Conservation (phyloP, 2,113 vertebrate genomes). For the Panthera tigris region DNA sequence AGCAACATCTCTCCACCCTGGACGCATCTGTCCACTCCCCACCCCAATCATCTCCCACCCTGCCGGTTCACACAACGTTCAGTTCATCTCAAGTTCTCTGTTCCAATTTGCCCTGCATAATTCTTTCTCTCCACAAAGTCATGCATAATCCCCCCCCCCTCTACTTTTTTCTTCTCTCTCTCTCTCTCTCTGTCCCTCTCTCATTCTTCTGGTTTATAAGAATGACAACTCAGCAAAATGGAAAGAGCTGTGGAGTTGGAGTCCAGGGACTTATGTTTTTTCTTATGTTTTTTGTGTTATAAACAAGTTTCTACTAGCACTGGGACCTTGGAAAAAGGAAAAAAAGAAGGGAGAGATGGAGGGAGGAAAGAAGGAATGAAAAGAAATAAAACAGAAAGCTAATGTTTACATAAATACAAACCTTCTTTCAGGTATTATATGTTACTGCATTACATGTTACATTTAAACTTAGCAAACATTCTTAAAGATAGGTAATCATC, state of each 20-base stretch:
- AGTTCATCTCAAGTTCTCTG: not conserved
- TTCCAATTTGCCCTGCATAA: not conserved
- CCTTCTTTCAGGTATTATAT: not conserved
- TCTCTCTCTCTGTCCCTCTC: too few species aligned
- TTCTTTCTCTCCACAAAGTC: not conserved
- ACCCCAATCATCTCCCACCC: not conserved
- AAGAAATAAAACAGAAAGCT: not conserved
- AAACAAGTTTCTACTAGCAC: not conserved
- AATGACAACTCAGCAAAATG: not conserved
- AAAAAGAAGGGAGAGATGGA: not conserved
- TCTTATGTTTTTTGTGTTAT: not conserved
- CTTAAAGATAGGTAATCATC: not conserved
- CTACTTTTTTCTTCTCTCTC: not conserved
- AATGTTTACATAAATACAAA: not conserved
- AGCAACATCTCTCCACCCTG: not conserved
- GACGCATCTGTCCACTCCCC: not conserved
- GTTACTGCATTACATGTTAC: not conserved
- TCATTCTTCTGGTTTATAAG: not conserved
- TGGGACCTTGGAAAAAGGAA: not conserved
- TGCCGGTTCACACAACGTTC: not conserved
- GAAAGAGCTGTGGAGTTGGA: not conserved
- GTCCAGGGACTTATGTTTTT: not conserved
- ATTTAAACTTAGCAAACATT: not conserved
- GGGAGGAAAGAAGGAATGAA: not conserved
- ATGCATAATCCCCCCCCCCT: not conserved